phyloP scores from a whole-genome alignment of 1,140 invertebrate genomes.

The Neotoxoptera formosana region DNA sequence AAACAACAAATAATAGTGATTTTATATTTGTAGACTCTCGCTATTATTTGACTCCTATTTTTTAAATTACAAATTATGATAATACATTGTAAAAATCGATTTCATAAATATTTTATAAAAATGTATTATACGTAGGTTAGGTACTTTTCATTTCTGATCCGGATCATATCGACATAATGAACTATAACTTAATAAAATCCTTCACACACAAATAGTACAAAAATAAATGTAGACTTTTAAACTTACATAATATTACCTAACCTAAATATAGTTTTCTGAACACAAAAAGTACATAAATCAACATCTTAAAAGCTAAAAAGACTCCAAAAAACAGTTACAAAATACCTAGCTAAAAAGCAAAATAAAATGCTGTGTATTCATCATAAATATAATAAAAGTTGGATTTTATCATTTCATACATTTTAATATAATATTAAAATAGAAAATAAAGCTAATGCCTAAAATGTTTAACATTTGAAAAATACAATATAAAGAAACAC shows the following conservation, averaged over 20 bases:
- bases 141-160: neutral
- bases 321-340: neutral
- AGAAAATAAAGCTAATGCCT: no score
- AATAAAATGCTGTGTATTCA: neutral
- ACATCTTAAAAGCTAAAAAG: neutral
- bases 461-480: neutral
- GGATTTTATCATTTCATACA: no score
- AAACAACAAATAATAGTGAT: neutral
- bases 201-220: no score
- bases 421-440: no score
- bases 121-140: neutral
- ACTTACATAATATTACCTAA: no score
- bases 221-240: no score
- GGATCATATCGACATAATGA: neutral
- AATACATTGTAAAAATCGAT: neutral
- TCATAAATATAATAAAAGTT: neutral
- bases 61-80: neutral
- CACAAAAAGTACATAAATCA: neutral
- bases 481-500: neutral
- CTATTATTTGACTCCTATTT: neutral
- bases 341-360: neutral
- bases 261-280: neutral
- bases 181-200: no score
- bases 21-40: neutral
- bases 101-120: neutral